phyloP scores from a whole-genome alignment of 2,113 vertebrate genomes.

The Trogon melanurus region DNA sequence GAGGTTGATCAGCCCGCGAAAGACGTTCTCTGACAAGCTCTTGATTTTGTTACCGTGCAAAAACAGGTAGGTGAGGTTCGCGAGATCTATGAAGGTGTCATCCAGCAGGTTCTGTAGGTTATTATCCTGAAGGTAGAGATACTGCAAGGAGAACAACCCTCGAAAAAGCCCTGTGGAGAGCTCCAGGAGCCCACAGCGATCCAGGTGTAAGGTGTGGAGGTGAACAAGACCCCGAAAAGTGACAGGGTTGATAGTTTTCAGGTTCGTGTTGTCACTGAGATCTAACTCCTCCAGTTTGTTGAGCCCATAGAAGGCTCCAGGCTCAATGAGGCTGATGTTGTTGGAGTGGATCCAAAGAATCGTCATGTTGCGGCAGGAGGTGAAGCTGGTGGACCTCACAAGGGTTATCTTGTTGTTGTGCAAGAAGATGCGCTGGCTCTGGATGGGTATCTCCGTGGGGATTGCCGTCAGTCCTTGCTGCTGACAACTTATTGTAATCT shows the following conservation, averaged over 20 bases:
- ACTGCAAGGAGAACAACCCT: constrained; percentile 92
- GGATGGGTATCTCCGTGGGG: constrained; percentile 88
- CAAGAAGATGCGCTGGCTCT: constrained; percentile 95
- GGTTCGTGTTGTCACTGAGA: constrained; percentile 93
- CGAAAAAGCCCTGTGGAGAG: constrained; percentile 89
- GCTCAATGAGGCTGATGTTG: constrained; percentile 91
- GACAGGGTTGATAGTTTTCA: constrained; percentile 87
- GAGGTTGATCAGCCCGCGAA: constrained; percentile 88
- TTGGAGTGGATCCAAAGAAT: constrained; percentile 97
- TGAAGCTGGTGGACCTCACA: constrained; percentile 90
- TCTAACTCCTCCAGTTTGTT: constrained; percentile 93
- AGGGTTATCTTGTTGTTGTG: constrained; percentile 93
- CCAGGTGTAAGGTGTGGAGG: constrained; percentile 92
- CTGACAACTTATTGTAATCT: constrained; percentile 93
- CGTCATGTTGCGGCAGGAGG: constrained; percentile 91
- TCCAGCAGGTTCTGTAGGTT: constrained; percentile 87
- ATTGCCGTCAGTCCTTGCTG: constrained; percentile 94
- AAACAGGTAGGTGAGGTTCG: constrained; percentile 96
- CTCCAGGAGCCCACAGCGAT: constrained; percentile 92
- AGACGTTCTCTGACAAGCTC: constrained; percentile 90
- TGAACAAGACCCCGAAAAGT: constrained; percentile 91
- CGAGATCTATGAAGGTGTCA: constrained; percentile 93
- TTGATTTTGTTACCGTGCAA: constrained; percentile 96
- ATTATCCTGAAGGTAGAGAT: constrained; percentile 98
- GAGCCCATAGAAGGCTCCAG: constrained; percentile 89